Conservation (phyloP, 2,797 vertebrate genomes). For the Pseudochromis fuscus region DNA sequence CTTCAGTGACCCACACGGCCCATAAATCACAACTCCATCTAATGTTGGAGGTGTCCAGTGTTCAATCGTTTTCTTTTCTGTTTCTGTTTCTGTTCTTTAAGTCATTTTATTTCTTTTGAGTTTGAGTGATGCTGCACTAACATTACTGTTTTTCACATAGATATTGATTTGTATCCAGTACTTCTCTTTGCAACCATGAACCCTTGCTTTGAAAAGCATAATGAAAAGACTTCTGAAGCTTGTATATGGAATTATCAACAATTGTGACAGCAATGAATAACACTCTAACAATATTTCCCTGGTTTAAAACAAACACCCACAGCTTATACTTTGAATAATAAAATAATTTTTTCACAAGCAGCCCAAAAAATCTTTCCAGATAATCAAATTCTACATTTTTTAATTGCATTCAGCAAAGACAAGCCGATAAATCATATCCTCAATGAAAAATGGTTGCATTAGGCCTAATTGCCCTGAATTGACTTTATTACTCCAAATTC, state of each 20-base stretch:
- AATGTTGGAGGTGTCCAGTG: conserved; percentile 29
- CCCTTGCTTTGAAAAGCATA: not conserved
- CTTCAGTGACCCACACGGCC: conserved; percentile 59
- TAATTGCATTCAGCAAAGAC: conserved; percentile 49
- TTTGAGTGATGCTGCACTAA: not conserved
- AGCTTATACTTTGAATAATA: conserved; percentile 6
- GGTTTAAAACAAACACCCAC: conserved; percentile 10
- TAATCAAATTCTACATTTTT: conserved; percentile 49
- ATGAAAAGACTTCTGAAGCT: not conserved
- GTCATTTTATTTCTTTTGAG: not conserved
- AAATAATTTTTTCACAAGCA: conserved; percentile 29
- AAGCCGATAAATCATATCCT: conserved; percentile 46
- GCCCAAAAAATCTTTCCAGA: conserved; percentile 39
- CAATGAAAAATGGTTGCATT: conserved; percentile 47
- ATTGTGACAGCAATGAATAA: not conserved
- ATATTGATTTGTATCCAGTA: not conserved
- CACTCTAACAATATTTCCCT: not conserved
- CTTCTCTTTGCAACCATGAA: not conserved
- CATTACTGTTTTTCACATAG: not conserved
- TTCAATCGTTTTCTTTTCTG: conserved; percentile 21
- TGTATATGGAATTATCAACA: not conserved
- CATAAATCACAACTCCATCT: conserved; percentile 75
- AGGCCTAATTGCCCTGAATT: conserved; percentile 46
- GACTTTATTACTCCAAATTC: conserved; percentile 46
- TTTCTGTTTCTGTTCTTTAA: not conserved